Conservation (phyloP, 2,888 invertebrate species). For the Coecobrya sp. region DNA sequence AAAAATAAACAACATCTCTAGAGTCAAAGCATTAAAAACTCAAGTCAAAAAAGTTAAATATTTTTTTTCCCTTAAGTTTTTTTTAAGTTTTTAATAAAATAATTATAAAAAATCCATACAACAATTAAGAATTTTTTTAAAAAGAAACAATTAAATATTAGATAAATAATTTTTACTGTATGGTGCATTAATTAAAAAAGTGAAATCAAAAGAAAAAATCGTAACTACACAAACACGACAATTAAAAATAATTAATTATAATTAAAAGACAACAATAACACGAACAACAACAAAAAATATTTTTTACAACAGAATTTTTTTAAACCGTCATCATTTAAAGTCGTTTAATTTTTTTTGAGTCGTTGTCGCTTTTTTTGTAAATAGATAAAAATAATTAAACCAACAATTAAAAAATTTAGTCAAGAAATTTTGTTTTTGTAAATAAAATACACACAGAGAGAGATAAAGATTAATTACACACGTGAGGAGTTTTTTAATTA, state of each 20-base stretch:
- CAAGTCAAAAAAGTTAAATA: constrained; percentile 42
- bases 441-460: neutral
- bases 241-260: too few relatives aligned
- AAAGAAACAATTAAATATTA: constrained; percentile 25
- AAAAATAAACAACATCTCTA: neutral
- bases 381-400: too few relatives aligned
- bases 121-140: neutral
- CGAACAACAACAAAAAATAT: too few relatives aligned
- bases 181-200: constrained; percentile 32
- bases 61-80: constrained; percentile 28
- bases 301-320: constrained; percentile 31
- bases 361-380: constrained; percentile 3
- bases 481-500: too few relatives aligned
- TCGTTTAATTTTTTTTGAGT: neutral
- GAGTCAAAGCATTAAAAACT: constrained; percentile 65
- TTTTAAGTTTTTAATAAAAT: constrained; percentile 42
- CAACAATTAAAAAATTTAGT: too few relatives aligned
- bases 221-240: neutral
- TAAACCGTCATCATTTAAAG: neutral
- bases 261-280: too few relatives aligned
- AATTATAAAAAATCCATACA: constrained; percentile 39
- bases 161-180: constrained; percentile 20
- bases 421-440: constrained; percentile 12
- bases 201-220: neutral
- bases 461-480: too few relatives aligned